A percentile compares a stretch with the other conserved stretches of the same genome.
These are phyloP conservation scores for Agrilus planipennis DNA, from an alignment of 1,140 invertebrate genomes.

Conservation along the genomic window DNA sequence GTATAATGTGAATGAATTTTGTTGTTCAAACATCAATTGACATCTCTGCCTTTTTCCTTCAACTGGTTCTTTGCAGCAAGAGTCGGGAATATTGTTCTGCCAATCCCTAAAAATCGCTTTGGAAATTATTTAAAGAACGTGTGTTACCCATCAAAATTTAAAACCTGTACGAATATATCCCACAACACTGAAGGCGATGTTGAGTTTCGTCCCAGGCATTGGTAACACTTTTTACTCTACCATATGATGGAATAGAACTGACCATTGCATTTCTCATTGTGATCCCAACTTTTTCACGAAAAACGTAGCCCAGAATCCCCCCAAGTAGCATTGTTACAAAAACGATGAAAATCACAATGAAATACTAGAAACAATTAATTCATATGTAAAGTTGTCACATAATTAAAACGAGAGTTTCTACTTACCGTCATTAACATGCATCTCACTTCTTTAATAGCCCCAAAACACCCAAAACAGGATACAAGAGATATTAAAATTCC, in stretches of 20 bases:
- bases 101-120: conserved; percentile 65
- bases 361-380: conserved; percentile 55
- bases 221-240: conserved; percentile 50
- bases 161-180: conserved; percentile 55
- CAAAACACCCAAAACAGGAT: conserved; percentile 75
- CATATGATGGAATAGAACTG: conserved; percentile 59
- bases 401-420: background rate
- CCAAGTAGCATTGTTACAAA: conserved; percentile 81
- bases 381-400: conserved; percentile 11
- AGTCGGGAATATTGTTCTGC: conserved; percentile 60
- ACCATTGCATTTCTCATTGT: conserved; percentile 67
- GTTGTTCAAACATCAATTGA: conserved; percentile 42
- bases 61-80: conserved; percentile 61
- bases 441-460: conserved; percentile 77
- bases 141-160: no score
- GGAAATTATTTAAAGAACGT: no score
- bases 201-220: conserved; percentile 77
- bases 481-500: conserved; percentile 65
- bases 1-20: conserved; percentile 51
- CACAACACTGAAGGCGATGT: conserved; percentile 64
- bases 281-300: conserved; percentile 61
- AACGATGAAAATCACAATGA: conserved; percentile 71
- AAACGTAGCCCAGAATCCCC: conserved; percentile 80
- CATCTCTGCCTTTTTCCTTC: conserved; percentile 48
- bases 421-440: conserved; percentile 77